phyloP scores from a whole-genome alignment of 2,113 vertebrate species.

The Mesembrinibis cayennensis region DNA sequence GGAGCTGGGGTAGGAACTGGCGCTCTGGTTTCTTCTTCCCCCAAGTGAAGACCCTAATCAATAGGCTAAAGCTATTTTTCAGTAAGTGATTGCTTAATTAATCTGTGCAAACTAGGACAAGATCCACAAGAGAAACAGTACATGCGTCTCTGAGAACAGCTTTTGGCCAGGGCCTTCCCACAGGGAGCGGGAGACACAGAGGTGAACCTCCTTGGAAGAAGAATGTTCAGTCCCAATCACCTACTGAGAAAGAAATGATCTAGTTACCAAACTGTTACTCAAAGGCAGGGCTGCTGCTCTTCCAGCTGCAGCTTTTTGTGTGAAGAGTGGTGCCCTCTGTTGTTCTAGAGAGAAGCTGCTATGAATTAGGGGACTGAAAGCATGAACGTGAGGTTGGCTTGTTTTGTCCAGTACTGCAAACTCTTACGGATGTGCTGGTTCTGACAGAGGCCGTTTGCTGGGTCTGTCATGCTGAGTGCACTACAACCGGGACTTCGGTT shows the following conservation, averaged over 20 bases:
- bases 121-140: not conserved
- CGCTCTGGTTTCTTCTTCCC: not conserved
- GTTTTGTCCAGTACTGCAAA: not conserved
- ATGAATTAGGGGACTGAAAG: not conserved
- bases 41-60: not conserved
- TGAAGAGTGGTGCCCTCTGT: conserved; percentile 27
- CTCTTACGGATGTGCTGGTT: not conserved
- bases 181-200: not conserved
- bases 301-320: not conserved
- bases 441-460: not conserved
- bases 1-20: not conserved
- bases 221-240: not conserved
- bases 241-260: not conserved
- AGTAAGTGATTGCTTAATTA: not conserved
- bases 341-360: conserved; percentile 1
- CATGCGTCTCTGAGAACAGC: fast-evolving
- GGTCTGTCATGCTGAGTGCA: not conserved
- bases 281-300: not conserved
- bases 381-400: fast-evolving
- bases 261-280: not conserved
- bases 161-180: not conserved
- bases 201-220: not conserved
- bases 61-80: not conserved
- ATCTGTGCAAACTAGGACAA: not conserved
- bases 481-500: not conserved